Base-by-base conservation (phyloP, 2,797 vertebrate genomes). In the Oreortyx pictus region DNA sequence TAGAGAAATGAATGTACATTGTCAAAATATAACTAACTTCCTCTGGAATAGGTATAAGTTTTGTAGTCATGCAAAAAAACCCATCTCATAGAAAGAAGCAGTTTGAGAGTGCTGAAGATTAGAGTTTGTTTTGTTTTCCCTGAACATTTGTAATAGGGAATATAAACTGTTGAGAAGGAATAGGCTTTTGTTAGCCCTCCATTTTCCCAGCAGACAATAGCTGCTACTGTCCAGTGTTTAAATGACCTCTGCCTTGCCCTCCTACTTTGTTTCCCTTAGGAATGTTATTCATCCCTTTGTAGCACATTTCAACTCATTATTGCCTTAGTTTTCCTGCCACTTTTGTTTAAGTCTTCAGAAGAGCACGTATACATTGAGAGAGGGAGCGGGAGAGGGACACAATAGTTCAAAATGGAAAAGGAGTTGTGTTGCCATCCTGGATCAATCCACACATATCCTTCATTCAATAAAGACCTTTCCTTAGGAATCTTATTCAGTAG, bases 281-380 rank as follows among this genome's bases (percentile, higher is more conserved):
- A 98, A 98, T 97, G 96, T 78, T 92, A 97, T 97, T 97, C 95
- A 97, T 95, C 87, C 94, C 93, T 97, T 96, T 96, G 88, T 93
- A 96, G 86, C 80, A 93, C 82, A 87, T 56, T 72, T 88, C 59
- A 89, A 91, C 74, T 89, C 92, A 96, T 75, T 87, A 96, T 89
- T 96, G 79, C 78, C 87, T 90, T 76, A 71, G 60, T 91, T 95
- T 92, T 91, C 73, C 83, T 93, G 74, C 44, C 82, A 70, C 94
- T 96, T 95, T 92, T 90, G 90, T 88, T 96, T 66, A 84, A 52
- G 37, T 87, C 65, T 88, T 83, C 87, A 60, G 43, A 95, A 93
- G 46, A 88, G 79, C 86, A 72, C 81, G 82, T 67, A 79, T 5
- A 92, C 9, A 86, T 39, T 84, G 39, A 13, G 39, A 41, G 39